Base-by-base conservation (phyloP, 2,888 invertebrate genomes). In the Conops quadrifasciatus region DNA sequence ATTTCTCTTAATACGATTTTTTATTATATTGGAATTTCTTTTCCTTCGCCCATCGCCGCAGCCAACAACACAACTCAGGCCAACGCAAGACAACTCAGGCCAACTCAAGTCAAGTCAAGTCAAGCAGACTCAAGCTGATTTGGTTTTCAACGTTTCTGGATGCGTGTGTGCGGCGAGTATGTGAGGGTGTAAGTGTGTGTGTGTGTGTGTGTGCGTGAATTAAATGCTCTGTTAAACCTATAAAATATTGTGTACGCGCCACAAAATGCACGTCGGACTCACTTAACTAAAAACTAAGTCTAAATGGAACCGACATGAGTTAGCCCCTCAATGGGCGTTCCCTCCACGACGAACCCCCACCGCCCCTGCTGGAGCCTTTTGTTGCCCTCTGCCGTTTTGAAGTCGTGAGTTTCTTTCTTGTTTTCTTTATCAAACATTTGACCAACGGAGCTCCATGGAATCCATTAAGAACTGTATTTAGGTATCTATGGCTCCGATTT, bases 21-120 rank as follows among this genome's bases (percentile, higher is more conserved):
- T 84, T 84, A 82, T 83, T 82, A 82, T 82, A 83, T 82, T 82
- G 84, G 81, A 82, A 83, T 83, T 79, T 83, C 79, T 78, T 80
- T 80, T 77, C 77, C 77, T 63, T 49, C 36, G 58, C 47, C 51
- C 60, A 67, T 63, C 63, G 30, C 19, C 63, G 24, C n/a, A 36
- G 58, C 24, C 63, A 60, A 53, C 36, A 36, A 36, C 36, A 36
- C n/a, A n/a, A n/a, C n/a, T n/a, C n/a, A n/a, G n/a, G n/a, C n/a
- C n/a, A n/a, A n/a, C n/a, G n/a, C n/a, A 36, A 36, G 4, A 7
- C 36, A 36, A 36, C 4, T 9, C 36, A 36, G 9, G 5, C 36
- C 4, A n/a, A n/a, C n/a, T n/a, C n/a, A n/a, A 36, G 9, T n/a
- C n/a, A 36, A 36, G 4, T 36, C 36, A 36, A 36, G 9, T 9